phyloP scores from a whole-genome alignment of 2,797 vertebrate genomes.

The Sebastiscus tertius region DNA sequence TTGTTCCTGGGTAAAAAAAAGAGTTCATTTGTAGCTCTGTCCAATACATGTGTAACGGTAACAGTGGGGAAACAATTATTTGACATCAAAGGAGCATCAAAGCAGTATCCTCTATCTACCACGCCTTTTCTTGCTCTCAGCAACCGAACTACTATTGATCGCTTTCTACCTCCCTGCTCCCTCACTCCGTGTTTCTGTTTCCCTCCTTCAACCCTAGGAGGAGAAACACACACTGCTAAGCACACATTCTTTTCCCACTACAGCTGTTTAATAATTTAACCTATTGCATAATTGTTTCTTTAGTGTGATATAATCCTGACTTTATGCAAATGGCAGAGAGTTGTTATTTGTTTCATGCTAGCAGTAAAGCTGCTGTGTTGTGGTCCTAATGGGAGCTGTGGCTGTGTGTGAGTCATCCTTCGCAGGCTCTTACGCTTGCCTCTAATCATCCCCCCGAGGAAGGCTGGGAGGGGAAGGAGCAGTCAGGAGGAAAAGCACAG shows the following conservation, averaged over 20 bases:
- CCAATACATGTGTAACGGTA: not conserved
- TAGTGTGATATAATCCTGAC: slow-evolving; percentile 16
- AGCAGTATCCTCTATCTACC: slow-evolving; percentile 2
- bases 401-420: slow-evolving; percentile 47
- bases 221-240: slow-evolving; percentile 7
- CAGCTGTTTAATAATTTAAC: slow-evolving; percentile 43
- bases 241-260: slow-evolving; percentile 2
- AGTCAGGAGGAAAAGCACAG: slow-evolving; percentile 20
- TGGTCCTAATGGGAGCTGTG: slow-evolving; percentile 35
- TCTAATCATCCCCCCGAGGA: slow-evolving; percentile 46
- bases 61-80: slow-evolving; percentile 16
- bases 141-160: slow-evolving; percentile 45
- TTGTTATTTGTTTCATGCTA: slow-evolving; percentile 23
- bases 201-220: not conserved
- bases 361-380: slow-evolving; percentile 7
- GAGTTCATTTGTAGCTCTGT: not conserved
- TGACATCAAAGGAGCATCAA: slow-evolving; percentile 14
- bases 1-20: not conserved
- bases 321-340: slow-evolving; percentile 21
- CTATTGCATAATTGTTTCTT: slow-evolving; percentile 23
- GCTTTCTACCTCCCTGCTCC: not conserved
- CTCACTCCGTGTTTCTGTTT: not conserved
- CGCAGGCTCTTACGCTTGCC: slow-evolving; percentile 14
- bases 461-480: slow-evolving; percentile 5
- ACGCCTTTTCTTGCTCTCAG: slow-evolving; percentile 18